Conservation (phyloP, 2,113 vertebrate species). For the Callithrix jacchus region DNA sequence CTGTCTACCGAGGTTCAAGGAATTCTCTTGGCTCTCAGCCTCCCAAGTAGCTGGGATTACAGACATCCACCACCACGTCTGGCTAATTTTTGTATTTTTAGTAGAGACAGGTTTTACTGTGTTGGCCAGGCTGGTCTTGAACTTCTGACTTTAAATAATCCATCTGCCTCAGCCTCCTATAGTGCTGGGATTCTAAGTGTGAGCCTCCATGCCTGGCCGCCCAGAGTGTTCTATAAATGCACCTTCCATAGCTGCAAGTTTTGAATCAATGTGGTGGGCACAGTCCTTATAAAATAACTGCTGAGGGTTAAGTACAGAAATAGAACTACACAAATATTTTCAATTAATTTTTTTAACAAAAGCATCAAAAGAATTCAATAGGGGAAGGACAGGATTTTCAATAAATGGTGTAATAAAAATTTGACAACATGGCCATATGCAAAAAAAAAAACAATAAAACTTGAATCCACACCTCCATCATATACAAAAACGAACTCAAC, state of each 20-base stretch:
- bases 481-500: neutral
- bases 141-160: too few species aligned
- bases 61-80: too few species aligned
- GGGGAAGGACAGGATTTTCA: neutral
- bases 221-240: neutral
- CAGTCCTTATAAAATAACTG: neutral
- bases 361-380: neutral
- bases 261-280: neutral
- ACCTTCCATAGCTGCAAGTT: neutral
- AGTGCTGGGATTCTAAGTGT: too few species aligned
- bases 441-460: neutral
- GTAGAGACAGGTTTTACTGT: too few species aligned
- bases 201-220: too few species aligned
- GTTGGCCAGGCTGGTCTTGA: too few species aligned
- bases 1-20: accelerated
- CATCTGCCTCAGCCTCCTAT: too few species aligned
- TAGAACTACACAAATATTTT: neutral
- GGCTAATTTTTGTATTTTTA: too few species aligned
- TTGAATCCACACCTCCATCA: neutral
- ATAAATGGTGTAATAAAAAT: neutral
- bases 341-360: constrained; percentile 20
- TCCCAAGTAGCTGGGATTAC: too few species aligned
- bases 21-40: too few species aligned
- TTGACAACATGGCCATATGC: neutral
- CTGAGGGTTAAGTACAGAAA: neutral